Evolutionary conservation across 2,888 invertebrate genomes (phyloP), one percentile per base, ranked within the genome.

Genomic region (Apotomis capreana): DNA sequence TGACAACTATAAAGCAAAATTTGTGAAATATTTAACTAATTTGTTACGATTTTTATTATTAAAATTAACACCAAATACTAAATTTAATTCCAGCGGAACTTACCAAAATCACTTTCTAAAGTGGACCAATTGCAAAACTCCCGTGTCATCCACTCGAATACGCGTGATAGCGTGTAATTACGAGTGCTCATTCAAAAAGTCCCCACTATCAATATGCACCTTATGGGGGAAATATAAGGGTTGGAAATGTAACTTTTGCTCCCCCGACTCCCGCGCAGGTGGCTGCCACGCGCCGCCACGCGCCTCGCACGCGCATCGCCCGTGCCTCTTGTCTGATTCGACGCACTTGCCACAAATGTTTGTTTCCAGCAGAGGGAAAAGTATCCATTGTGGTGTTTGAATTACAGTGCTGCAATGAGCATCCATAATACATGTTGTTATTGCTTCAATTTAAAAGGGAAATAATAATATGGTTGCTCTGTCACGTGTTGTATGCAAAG

Each of bases 311-410:
- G 77, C 77, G 76, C 75, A 44, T 40, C 76, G 73, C 65, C 63
- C 77, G 73, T 68, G 76, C 65, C 68, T 64, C 74, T 76, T 76
- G 80, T 80, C 78, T 82, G 87, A 89, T 89, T 88, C 81, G 85
- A 84, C 82, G 84, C 92, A 91, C 91, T 91, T 90, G 90, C 89
- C 88, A 83, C 89, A 86, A 88, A 77, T 86, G 83, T 86, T 84
- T 84, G 83, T 84, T 83, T 78, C 84, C 79, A 76, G 75, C 82
- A 83, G 84, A 85, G 84, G 84, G 81, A 82, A 84, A 83, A 85
- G 10, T 81, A 83, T 76, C 78, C 76, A 84, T 87, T 87, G 83
- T 84, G 74, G 51, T 79, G 77, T 79, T 83, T 81, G 83, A 81
- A 83, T 86, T 82, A 80, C 79, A 74, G 78, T 80, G 81, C 79